A percentile compares a stretch with the other conserved stretches of the same genome.
These are phyloP conservation scores for Luffia ferchaultella DNA, from an alignment of 2,888 invertebrate species.

Conservation along the genomic window DNA sequence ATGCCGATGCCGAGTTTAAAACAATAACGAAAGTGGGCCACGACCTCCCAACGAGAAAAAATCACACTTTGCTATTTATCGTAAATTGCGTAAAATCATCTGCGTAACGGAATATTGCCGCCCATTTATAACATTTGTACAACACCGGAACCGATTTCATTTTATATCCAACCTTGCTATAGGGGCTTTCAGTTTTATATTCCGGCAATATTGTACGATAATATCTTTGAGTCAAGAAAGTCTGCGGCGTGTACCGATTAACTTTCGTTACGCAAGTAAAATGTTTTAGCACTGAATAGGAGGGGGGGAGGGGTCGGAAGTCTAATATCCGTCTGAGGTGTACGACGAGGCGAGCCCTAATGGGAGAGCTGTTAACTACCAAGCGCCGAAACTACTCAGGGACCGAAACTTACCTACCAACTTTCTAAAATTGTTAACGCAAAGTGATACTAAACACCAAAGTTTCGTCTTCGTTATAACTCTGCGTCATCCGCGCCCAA, in stretches of 20 bases:
- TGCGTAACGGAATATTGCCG: background rate
- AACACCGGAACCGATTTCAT: background rate
- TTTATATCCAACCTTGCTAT: background rate
- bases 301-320: background rate
- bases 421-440: background rate
- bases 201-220: background rate
- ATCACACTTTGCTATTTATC: background rate
- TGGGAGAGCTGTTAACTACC: background rate
- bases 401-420: background rate
- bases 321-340: background rate
- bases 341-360: background rate
- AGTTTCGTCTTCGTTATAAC: background rate
- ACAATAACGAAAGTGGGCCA: background rate
- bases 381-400: background rate
- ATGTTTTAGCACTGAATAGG: background rate
- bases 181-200: background rate
- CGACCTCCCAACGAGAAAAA: background rate
- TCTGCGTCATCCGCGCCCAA: background rate
- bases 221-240: background rate
- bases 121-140: background rate
- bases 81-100: background rate
- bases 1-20: slow-evolving; percentile 13
- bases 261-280: background rate
- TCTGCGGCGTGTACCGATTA: background rate
- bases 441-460: background rate